Evolutionary conservation across 2,888 invertebrate species (phyloP).

Genomic region (Trissolcus brochymenae): DNA sequence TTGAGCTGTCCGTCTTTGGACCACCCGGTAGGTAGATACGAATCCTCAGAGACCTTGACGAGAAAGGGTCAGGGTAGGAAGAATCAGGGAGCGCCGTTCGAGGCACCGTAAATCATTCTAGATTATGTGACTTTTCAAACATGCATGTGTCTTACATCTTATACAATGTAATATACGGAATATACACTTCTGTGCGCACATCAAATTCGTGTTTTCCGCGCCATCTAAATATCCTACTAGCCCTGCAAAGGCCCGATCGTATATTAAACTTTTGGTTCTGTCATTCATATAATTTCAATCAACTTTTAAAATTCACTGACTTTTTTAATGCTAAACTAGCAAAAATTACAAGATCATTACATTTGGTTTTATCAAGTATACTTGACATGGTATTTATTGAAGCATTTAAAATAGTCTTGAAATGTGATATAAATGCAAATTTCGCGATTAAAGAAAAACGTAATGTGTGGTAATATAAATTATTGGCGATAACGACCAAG

Average conservation of each 20-base stretch:
- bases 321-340: no score
- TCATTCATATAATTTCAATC: no score
- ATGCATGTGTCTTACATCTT: conserved; percentile 66
- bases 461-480: conserved; percentile 46
- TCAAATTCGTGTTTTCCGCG: conserved; percentile 48
- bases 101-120: conserved; percentile 68
- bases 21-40: conserved; percentile 66
- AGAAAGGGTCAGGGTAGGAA: conserved; percentile 62
- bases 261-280: conserved; percentile 5
- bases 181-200: conserved; percentile 61
- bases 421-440: conserved; percentile 46
- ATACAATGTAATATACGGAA: conserved; percentile 63
- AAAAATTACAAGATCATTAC: not conserved
- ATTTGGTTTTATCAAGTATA: not conserved
- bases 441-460: conserved; percentile 30
- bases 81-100: conserved; percentile 63
- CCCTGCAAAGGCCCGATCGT: not conserved
- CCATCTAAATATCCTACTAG: conserved; percentile 49
- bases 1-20: conserved; percentile 58
- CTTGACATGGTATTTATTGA: conserved; percentile 1
- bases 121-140: conserved; percentile 72
- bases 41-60: conserved; percentile 62
- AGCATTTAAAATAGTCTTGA: conserved; percentile 11
- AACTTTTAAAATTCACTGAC: no score
- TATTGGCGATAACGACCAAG: conserved; percentile 55